Evolutionary conservation across 2,113 vertebrate genomes (phyloP).

Genomic region (Canis aureus): DNA sequence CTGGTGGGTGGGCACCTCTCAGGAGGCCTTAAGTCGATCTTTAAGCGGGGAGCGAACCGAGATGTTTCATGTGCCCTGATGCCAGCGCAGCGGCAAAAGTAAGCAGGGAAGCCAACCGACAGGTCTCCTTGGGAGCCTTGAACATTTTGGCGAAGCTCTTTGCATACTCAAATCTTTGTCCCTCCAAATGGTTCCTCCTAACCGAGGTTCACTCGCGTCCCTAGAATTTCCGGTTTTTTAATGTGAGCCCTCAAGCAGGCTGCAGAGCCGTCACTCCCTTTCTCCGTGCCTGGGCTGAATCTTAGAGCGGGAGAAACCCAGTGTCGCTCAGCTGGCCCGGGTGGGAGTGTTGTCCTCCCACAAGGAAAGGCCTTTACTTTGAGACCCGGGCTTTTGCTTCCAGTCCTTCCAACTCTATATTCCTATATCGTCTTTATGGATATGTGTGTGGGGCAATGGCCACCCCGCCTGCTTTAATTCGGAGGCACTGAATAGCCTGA

Average conservation of each 20-base stretch:
- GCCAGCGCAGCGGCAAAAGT: slow-evolving; percentile 14
- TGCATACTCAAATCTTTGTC: slow-evolving; percentile 57
- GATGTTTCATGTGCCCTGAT: slow-evolving; percentile 2
- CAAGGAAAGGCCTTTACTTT: neutral
- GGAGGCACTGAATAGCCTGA: neutral
- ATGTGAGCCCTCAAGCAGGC: neutral
- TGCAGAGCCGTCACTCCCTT: neutral
- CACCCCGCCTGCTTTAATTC: slow-evolving; percentile 4
- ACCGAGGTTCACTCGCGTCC: neutral
- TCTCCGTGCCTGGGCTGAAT: neutral
- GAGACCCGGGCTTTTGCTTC: neutral
- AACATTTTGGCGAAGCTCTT: slow-evolving; percentile 59
- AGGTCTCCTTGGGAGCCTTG: slow-evolving; percentile 48
- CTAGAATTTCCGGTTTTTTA: neutral
- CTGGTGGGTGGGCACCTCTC: slow-evolving; percentile 67
- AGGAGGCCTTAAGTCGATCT: slow-evolving; percentile 40
- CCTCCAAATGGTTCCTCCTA: slow-evolving; percentile 39
- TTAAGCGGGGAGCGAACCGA: neutral
- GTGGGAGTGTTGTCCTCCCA: neutral
- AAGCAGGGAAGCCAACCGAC: slow-evolving; percentile 31
- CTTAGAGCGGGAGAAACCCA: neutral
- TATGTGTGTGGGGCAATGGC: neutral
- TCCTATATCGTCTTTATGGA: neutral
- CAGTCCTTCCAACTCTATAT: neutral
- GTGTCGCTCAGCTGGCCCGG: neutral